These are phyloP conservation scores for Elephas maximus DNA, from an alignment of 2,113 vertebrate species.

Conservation along the genomic window DNA sequence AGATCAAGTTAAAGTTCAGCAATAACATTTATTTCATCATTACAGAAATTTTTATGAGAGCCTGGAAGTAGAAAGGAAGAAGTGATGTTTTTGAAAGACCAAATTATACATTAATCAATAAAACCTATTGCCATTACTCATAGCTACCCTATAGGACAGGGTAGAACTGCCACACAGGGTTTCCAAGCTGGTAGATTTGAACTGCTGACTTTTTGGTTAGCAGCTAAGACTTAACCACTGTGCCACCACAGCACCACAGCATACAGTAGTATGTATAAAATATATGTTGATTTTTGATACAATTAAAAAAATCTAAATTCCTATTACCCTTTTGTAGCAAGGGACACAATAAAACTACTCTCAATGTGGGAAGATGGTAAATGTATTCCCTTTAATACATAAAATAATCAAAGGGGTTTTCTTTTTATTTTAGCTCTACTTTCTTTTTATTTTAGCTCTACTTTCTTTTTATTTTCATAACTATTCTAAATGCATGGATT, in stretches of 20 bases:
- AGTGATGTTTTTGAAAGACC: neutral
- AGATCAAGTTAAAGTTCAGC: neutral
- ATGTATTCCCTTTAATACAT: slow-evolving; percentile 1
- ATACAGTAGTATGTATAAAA: neutral
- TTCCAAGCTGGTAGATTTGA: no score
- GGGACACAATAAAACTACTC: neutral
- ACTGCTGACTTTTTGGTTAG: no score
- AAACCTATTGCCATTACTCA: no score
- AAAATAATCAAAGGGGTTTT: neutral
- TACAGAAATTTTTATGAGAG: neutral
- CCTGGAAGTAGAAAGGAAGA: neutral
- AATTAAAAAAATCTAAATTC: neutral
- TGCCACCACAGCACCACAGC: no score
- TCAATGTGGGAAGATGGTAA: neutral
- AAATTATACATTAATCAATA: no score
- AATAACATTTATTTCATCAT: neutral
- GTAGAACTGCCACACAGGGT: no score
- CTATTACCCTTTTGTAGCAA: neutral
- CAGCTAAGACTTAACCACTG: no score
- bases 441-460: slow-evolving; percentile 25
- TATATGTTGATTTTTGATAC: neutral
- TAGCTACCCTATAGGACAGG: no score
- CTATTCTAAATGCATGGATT: neutral
- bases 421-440: neutral
- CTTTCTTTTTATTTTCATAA: slow-evolving; percentile 31